Conservation (phyloP, 2,113 vertebrate genomes). For the Perca flavescens region DNA sequence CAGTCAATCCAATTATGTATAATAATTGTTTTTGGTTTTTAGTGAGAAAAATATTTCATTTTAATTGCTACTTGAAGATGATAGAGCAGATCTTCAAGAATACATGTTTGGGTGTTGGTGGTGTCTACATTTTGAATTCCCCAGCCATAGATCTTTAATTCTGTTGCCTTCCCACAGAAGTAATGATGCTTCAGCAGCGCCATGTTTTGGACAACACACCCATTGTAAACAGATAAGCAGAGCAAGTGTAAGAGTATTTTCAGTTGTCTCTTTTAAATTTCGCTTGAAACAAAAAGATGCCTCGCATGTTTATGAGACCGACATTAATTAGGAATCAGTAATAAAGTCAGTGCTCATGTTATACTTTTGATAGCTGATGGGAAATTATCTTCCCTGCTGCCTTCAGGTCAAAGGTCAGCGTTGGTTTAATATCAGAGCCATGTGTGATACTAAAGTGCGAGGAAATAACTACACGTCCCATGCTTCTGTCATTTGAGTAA, state of each 20-base stretch:
- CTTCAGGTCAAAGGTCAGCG: slow-evolving; percentile 23
- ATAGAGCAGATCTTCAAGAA: not conserved
- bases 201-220: not conserved
- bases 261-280: not conserved
- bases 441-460: not conserved
- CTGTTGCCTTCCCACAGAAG: not conserved
- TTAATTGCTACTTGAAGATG: not conserved
- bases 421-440: not conserved
- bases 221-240: not conserved
- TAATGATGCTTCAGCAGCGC: not conserved
- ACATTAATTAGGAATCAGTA: not conserved
- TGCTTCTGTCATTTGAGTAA: not conserved
- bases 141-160: not conserved
- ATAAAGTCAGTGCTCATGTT: not conserved
- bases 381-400: not conserved
- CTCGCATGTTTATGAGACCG: not conserved
- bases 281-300: not conserved
- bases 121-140: not conserved
- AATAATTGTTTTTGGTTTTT: not conserved
- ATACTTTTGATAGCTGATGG: not conserved
- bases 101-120: not conserved
- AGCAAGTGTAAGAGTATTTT: not conserved
- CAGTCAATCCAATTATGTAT: not conserved
- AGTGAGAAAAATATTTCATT: no score
- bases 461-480: not conserved